A percentile compares a stretch with the other conserved stretches of the same genome.
phyloP scores from a whole-genome alignment of 2,888 invertebrate genomes.

The Bombyx huttoni region DNA sequence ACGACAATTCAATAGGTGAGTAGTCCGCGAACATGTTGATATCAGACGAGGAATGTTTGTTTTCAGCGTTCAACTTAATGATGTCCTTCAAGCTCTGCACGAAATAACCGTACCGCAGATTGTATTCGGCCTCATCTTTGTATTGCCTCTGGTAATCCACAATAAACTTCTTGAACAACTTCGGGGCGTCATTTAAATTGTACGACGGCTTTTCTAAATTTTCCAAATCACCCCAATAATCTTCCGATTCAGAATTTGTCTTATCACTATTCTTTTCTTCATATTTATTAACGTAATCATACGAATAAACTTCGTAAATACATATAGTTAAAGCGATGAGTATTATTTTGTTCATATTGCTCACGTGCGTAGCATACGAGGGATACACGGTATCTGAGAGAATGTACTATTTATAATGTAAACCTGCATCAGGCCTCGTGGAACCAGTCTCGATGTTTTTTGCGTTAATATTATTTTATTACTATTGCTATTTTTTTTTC shows the following conservation, averaged over 20 bases:
- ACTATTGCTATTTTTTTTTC: not conserved
- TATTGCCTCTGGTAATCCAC: constrained; percentile 33
- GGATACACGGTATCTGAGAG: not conserved
- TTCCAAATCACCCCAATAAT: constrained; percentile 2
- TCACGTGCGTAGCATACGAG: not conserved
- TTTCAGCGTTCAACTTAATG: constrained; percentile 29
- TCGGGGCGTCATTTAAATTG: constrained; percentile 30
- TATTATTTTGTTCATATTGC: not conserved
- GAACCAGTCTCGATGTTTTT: not conserved
- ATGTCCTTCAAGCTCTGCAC: constrained; percentile 34
- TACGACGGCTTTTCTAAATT: constrained; percentile 24
- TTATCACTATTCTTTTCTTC: constrained; percentile 9
- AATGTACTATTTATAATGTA: not conserved
- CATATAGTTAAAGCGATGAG: constrained; percentile 1
- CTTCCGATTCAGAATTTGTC: constrained; percentile 6
- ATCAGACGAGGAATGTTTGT: constrained; percentile 16
- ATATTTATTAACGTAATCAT: constrained; percentile 4
- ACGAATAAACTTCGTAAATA: constrained; percentile 1
- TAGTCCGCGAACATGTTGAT: constrained; percentile 45
- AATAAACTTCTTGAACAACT: constrained; percentile 31
- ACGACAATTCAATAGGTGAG: not conserved
- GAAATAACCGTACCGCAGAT: constrained; percentile 31
- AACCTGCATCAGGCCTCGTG: not conserved
- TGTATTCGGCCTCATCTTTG: constrained; percentile 22
- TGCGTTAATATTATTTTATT: not conserved